Base-by-base conservation (phyloP, 2,113 vertebrate genomes). In the Dicentrarchus labrax region DNA sequence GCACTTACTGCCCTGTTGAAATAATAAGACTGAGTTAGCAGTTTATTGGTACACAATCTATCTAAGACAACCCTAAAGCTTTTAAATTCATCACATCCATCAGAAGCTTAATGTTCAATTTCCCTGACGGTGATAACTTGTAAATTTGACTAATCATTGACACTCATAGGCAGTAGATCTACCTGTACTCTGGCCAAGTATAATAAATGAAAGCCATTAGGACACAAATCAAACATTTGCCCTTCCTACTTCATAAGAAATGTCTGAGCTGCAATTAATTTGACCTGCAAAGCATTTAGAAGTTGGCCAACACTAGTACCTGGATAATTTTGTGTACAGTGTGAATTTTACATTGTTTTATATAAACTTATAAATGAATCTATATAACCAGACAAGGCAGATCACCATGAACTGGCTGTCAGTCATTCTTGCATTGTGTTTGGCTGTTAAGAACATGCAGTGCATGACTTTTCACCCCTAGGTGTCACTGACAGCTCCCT, bases 401-500 rank as follows among this genome's bases (percentile, higher is more conserved):
- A 65, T 22, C 8, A 53, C n/a, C 4, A 59, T 72, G 2, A 45
- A 62, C 2, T 78, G 38, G 15, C 19, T 65, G 50, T 13, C 11
- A 51, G 19, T 66, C 45, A 45, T 77, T 59, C 7, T 38, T 57
- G 4, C 21, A 11, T 24, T 77, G 36, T 61, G 16, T 38, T 50
- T 79, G 15, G 12, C 47, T 59, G 21, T 69, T 6, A 79, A 41
- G 11, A 71, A 82, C 43, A 45, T 86, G 60, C 45, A 85, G 15
- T 83, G 22, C 22, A 36, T 48, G 41, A 4, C 17, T 81, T 84
- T 79, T 84, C 38, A 87, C 94, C 94, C 66, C 90, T 94, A 94
- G 93, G 75, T 94, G 94, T 94, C 94, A 93, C 87, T 93, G 82
- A 91, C 56, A 83, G 59, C 89, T 84, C 79, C 73, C 67, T 72